phyloP scores from a whole-genome alignment of 2,797 vertebrate genomes.

The Enteromius afrohamiltoni region DNA sequence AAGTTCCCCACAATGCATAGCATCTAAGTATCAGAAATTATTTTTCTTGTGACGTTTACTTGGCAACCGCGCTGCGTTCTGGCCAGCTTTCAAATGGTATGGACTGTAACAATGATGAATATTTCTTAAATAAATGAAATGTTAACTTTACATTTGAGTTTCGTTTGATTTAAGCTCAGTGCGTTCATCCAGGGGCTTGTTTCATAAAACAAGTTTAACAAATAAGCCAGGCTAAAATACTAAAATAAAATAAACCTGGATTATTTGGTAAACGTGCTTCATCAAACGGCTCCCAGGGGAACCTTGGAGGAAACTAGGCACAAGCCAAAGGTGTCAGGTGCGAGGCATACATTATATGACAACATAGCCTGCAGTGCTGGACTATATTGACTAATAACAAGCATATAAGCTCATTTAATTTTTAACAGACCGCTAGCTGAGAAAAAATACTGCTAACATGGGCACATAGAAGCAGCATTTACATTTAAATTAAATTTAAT shows the following conservation, averaged over 20 bases:
- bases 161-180: neutral
- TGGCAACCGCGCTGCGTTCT: constrained; percentile 16
- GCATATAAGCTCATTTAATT: neutral
- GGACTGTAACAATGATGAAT: constrained; percentile 17
- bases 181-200: neutral
- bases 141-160: neutral
- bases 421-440: neutral
- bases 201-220: no score
- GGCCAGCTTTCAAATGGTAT: constrained; percentile 31
- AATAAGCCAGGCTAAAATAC: no score
- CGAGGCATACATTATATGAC: neutral
- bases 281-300: neutral
- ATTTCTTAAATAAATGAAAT: constrained; percentile 31
- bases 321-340: neutral
- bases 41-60: constrained; percentile 2
- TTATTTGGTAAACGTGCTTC: no score
- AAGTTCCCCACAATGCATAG: neutral
- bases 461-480: neutral
- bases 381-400: neutral
- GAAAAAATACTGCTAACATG: neutral
- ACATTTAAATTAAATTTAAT: neutral
- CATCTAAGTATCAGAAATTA: neutral
- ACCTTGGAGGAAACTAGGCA: neutral
- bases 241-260: no score
- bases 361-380: neutral